Evolutionary conservation across 1,140 invertebrate genomes (phyloP).

Genomic region (Harpegnathos saltator): DNA sequence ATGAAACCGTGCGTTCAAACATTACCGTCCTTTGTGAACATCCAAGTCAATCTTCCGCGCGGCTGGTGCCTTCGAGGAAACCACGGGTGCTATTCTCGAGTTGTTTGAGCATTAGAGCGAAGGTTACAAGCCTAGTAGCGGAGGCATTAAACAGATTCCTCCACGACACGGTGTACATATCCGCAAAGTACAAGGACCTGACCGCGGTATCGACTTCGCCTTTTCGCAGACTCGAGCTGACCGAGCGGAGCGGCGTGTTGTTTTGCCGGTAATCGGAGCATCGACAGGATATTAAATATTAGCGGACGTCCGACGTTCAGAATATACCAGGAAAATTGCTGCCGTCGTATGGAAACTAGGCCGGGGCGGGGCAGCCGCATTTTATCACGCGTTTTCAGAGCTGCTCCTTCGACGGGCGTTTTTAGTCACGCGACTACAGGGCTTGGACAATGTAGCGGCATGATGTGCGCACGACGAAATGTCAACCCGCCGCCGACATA

Average conservation of each 20-base stretch:
- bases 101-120: background rate
- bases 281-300: conserved; percentile 1
- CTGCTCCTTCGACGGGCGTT: background rate
- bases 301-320: background rate
- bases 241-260: background rate
- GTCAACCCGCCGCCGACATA: too few relatives aligned
- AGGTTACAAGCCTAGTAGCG: background rate
- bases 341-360: background rate
- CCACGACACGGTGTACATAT: background rate
- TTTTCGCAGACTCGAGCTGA: background rate
- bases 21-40: too few relatives aligned
- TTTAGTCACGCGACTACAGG: background rate
- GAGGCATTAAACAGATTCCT: background rate
- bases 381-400: background rate
- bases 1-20: too few relatives aligned
- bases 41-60: too few relatives aligned
- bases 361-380: background rate
- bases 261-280: background rate
- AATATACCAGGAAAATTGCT: background rate
- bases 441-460: background rate
- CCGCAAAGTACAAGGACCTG: conserved; percentile 14
- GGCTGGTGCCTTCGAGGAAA: too few relatives aligned
- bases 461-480: too few relatives aligned
- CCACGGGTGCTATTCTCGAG: too few relatives aligned
- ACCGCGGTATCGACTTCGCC: background rate